Evolutionary conservation across 2,797 vertebrate genomes (phyloP), one percentile per base, ranked within the genome.

Genomic region (Channallabes apus): DNA sequence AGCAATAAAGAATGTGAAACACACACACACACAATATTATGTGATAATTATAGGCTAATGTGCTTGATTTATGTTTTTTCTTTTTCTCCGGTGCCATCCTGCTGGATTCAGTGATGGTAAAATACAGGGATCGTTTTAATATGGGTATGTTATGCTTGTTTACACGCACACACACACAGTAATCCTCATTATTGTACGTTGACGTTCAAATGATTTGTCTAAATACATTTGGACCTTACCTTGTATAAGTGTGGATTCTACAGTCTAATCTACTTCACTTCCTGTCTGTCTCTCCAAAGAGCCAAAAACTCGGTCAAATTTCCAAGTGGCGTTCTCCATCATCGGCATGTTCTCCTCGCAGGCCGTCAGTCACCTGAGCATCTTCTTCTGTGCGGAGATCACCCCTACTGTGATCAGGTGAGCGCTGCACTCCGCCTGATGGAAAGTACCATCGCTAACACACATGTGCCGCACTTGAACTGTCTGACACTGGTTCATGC

Each of bases 261-360:
- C 56, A 35, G 54, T 2, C 61, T 65, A 18, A 46, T 22, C 82
- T 4, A 0, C 51, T 82, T 24, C 84, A 38, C 41, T 82, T 29
- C 72, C 59, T 89, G 67, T 88, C 71, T 90, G 20, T 89, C 41
- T 68, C 89, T 81, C 65, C 80, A 97, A 96, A 84, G 95, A 93
- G 93, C 96, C 96, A 22, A 94, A 94, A 88, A 95, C 93, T 0
- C 94, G 97, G 84, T 96, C 95, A 90, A 97, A 97, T 83, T 98
- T 99, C 94, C 98, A 97, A 4, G 93, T 96, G 0, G 94, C 96
- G 0, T 99, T 99, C 91, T 99, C 98, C 92, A 96, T 99, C 84
- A 98, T 99, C 86, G 98, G 98, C 87, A 99, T 99, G 98, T 99
- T 99, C 87, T 98, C 98, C 85, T 99, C 98, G 0, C 97, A 99